Evolutionary conservation across 2,888 invertebrate species (phyloP), one percentile per base, ranked within the genome.

Genomic region (Patella depressa): DNA sequence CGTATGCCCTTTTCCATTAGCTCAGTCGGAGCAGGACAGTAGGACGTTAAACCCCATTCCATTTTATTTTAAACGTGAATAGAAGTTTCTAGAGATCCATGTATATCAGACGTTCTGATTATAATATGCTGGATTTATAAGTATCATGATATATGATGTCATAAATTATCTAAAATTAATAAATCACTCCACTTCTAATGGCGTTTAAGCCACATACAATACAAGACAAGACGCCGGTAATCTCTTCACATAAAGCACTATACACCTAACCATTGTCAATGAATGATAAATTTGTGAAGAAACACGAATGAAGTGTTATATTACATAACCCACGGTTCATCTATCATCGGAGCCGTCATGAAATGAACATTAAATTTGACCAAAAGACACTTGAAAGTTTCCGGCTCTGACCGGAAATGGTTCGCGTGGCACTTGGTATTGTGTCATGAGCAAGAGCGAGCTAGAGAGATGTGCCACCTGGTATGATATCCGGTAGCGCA

Each of bases 341-440:
- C 24, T 65, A 65, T 65, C 65, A 65, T 45, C 45, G 45, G 45
- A 45, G 7, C 45, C 45, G 7, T 45, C 45, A 45, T 45, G 45
- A 45, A 45, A 45, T 45, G 7, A 45, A 65, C 14, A 24, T 65
- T 65, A 24, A 24, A 24, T n/a, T 19, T 65, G 12, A 24, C 19
- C 65, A 19, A 24, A 19, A 65, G 65, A 65, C 65, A 65, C 65
- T 65, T 65, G 19, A 24, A 24, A 24, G 65, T 65, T 65, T 65
- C 65, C 65, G 65, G 65, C 65, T 5, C 14, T 24, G 65, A 65
- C 65, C 65, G 65, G 65, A 65, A 65, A 65, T 65, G 65, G 65
- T 65, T 65, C 65, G 65, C 65, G 65, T 65, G 65, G 65, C 24
- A 45, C 19, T 24, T 19, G 65, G 24, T 65, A 65, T 65, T 65